A percentile compares a stretch with the other conserved stretches of the same genome.
These are phyloP conservation scores for Athene cunicularia DNA, from an alignment of 2,113 vertebrate genomes.

Conservation along the genomic window DNA sequence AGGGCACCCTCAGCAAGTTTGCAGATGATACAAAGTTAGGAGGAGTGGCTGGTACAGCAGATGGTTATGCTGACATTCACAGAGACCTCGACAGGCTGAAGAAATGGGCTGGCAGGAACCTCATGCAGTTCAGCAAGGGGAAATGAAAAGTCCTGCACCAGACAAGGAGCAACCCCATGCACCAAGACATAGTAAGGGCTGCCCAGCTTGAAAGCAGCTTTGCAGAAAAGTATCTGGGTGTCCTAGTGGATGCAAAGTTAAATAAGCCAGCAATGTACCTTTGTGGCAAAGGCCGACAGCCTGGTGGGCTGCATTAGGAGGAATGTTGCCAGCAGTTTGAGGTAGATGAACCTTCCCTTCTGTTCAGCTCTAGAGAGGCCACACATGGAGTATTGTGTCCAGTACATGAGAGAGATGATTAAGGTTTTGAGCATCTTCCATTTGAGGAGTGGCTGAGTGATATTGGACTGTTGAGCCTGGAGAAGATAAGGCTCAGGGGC, in stretches of 20 bases:
- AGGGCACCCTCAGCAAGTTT: too few relatives aligned
- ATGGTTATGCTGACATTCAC: background rate
- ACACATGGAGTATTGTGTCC: background rate
- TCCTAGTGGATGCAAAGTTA: background rate
- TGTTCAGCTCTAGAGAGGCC: background rate
- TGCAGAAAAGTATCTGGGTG: background rate
- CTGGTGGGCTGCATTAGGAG: background rate
- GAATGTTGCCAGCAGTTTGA: background rate
- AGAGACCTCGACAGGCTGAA: background rate
- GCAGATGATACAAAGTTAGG: background rate
- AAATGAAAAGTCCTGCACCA: background rate
- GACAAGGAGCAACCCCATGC: too few relatives aligned
- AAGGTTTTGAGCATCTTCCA: background rate
- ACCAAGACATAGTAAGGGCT: background rate
- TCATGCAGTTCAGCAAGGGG: background rate
- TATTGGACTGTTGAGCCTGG: too few relatives aligned
- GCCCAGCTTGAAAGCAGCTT: background rate
- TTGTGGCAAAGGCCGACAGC: background rate
- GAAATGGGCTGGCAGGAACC: background rate
- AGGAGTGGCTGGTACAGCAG: background rate
- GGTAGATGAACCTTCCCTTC: background rate
- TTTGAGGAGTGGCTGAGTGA: background rate
- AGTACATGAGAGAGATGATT: background rate
- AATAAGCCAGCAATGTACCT: background rate
- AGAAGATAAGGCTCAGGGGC: background rate